Evolutionary conservation across 2,888 invertebrate species (phyloP).

Genomic region (Catonia carolina): DNA sequence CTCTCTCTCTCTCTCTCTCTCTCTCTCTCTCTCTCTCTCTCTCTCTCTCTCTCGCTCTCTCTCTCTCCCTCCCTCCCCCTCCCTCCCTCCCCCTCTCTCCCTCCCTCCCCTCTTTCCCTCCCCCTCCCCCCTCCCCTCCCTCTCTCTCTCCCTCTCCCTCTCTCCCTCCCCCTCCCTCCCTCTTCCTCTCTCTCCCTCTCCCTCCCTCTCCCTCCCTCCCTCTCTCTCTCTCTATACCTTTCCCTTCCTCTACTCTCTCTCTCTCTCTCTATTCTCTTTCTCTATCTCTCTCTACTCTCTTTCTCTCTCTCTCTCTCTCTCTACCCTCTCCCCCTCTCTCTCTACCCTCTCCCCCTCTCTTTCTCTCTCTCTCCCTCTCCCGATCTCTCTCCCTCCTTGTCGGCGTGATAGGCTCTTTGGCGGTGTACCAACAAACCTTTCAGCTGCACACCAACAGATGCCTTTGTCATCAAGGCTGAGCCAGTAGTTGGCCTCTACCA

Average conservation of each 20-base stretch:
- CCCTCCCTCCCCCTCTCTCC: constrained; percentile 16
- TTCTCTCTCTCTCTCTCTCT: no score
- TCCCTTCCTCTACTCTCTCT: neutral
- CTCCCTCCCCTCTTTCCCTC: constrained; percentile 14
- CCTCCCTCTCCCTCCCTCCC: neutral
- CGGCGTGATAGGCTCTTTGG: no score
- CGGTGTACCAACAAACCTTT: no score
- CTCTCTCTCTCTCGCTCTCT: constrained; percentile 24
- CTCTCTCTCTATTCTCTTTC: constrained; percentile 1
- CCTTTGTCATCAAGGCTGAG: no score
- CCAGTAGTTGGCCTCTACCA: no score
- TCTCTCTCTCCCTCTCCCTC: neutral
- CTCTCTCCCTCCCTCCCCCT: constrained; percentile 25
- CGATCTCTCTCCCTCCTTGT: no score
- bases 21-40: constrained; percentile 14
- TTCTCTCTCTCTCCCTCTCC: no score
- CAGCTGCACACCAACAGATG: no score
- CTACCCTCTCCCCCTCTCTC: no score
- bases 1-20: constrained; percentile 28
- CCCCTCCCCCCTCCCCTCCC: neutral
- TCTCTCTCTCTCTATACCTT: neutral
- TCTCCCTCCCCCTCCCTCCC: neutral
- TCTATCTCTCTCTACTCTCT: no score
- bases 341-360: no score
- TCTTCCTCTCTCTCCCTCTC: neutral